Percentiles rank a stretch among this genome's conserved stretches.
These are phyloP conservation scores for Andrena haemorrhoa DNA, from an alignment of 2,888 invertebrate species.

Conservation along the genomic window DNA sequence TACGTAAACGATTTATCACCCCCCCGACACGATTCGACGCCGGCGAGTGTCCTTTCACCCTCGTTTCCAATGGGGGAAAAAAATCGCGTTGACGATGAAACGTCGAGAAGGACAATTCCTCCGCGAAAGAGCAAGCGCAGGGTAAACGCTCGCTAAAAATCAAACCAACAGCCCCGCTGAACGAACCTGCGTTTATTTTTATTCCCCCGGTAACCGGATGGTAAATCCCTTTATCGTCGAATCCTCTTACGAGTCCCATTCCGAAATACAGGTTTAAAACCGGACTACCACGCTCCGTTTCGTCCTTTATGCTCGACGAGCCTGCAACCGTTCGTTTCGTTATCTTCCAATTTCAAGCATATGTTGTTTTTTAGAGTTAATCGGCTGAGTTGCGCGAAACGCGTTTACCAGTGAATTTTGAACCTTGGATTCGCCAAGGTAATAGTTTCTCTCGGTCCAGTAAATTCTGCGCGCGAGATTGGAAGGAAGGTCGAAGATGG, in stretches of 20 bases:
- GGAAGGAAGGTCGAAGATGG: too few species aligned
- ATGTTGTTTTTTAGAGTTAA: not conserved
- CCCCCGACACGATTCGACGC: constrained; percentile 12
- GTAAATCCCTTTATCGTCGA: constrained; percentile 55
- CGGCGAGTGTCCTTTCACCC: not conserved
- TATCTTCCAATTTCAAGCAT: constrained; percentile 13
- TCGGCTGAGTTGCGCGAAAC: not conserved
- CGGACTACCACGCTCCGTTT: constrained; percentile 40
- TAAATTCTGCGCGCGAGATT: too few species aligned
- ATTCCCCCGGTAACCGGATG: constrained; percentile 11
- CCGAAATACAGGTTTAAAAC: constrained; percentile 43
- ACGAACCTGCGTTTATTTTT: constrained; percentile 40
- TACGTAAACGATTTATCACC: constrained; percentile 6
- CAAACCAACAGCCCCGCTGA: not conserved
- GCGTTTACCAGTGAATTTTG: not conserved
- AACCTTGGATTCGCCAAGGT: not conserved
- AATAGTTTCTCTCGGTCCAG: too few species aligned
- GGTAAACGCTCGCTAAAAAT: not conserved
- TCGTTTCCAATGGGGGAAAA: too few species aligned
- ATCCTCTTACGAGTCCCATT: constrained; percentile 56
- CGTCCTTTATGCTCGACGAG: constrained; percentile 14
- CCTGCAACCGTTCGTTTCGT: not conserved
- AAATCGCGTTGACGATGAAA: not conserved
- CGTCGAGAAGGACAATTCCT: constrained; percentile 5
- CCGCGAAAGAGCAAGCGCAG: not conserved